phyloP scores from a whole-genome alignment of 2,113 vertebrate genomes.

The Podocnemis expansa region DNA sequence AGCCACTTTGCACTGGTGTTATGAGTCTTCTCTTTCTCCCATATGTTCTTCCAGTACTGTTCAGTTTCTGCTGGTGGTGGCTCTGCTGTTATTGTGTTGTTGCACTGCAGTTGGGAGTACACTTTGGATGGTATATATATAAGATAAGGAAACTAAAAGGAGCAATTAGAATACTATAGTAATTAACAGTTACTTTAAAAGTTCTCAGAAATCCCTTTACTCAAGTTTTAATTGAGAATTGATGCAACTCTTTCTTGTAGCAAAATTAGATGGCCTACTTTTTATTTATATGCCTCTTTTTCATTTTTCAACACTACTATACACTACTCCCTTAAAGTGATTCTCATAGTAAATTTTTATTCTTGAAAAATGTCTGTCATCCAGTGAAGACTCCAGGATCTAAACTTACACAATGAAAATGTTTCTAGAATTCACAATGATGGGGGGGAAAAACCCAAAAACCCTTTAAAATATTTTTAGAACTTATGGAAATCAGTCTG shows the following conservation, averaged over 20 bases:
- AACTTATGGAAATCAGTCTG: neutral
- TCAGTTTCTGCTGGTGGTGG: too few species aligned
- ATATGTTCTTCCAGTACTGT: too few species aligned
- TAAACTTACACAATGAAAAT: too few species aligned
- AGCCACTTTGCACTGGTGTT: too few species aligned
- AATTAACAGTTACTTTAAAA: neutral
- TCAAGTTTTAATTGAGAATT: neutral
- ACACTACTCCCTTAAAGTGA: neutral
- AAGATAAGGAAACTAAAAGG: neutral
- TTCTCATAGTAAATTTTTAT: neutral
- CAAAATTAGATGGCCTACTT: neutral
- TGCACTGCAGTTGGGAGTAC: too few species aligned
- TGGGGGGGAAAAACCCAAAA: too few species aligned
- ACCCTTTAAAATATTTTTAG: neutral
- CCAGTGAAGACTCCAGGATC: too few species aligned
- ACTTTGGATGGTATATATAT: too few species aligned
- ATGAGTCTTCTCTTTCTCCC: too few species aligned
- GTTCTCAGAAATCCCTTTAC: neutral
- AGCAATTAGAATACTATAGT: neutral
- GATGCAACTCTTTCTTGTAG: neutral
- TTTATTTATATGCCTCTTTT: neutral
- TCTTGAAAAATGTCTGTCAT: too few species aligned
- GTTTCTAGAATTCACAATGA: too few species aligned
- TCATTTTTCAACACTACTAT: neutral
- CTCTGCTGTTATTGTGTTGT: too few species aligned